Evolutionary conservation across 64 coral and sea anemone genomes (phyloP), one percentile per base, ranked within the genome.

Genomic region (Montipora sp.): DNA sequence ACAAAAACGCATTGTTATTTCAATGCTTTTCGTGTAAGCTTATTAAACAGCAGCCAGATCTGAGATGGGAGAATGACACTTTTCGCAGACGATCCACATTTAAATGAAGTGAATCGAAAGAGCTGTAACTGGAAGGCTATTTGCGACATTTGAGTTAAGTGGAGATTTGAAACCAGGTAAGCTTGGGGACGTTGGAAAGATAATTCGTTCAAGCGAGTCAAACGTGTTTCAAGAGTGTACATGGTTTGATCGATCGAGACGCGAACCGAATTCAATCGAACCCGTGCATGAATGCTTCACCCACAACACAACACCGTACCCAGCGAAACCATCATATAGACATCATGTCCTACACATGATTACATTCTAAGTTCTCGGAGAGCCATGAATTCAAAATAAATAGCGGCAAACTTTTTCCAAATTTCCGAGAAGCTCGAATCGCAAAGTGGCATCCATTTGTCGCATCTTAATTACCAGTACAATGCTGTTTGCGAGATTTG

Each of bases 231-330:
- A 19, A 84, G 63, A 16, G 57, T 15, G 58, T 61, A 65, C 36
- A 36, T 36, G 36, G 36, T 36, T 65, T 59, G 61, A 71, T 85
- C 71, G 82, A 85, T 27, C 82, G 65, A 9, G 3, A 71, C 82
- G 47, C 6, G 82, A 85, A 85, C 47, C 66, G 82, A 85, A 71
- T 71, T 71, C 82, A 72, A 70, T 71, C 82, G 82, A 85, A 71
- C 43, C 70, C 44, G 51, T 12, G 14, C 16, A 78, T 12, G 47
- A 78, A 50, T 3, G 73, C 5, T 83, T 61, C 15, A 19, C 4
- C 1, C 8, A 51, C 2, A 85, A 21, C 4, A 49, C 59, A 23
- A 48, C 44, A 46, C 3, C 11, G 15, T 10, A 85, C 7, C 53
- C 12, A 66, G 20, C 59, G 18, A 69, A 14, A 46, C 16, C 36